Evolutionary conservation across 2,888 invertebrate species (phyloP), one percentile per base, ranked within the genome.

Genomic region (Drosophila diplacantha): DNA sequence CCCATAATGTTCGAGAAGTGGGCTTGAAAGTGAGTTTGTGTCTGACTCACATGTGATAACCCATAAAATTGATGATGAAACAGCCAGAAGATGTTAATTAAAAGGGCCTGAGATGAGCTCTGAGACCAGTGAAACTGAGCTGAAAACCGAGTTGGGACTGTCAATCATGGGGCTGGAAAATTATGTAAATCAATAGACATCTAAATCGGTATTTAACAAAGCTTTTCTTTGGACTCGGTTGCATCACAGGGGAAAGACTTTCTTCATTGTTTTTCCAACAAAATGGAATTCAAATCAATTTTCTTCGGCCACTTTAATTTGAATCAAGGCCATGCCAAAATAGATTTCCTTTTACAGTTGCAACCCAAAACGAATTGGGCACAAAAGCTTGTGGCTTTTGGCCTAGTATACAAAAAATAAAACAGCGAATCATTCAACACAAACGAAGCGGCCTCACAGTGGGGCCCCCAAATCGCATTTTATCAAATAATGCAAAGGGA

Each of bases 311-410:
- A 26, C 34, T 55, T 44, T 60, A 58, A 57, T 50, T 51, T 54
- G 38, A 65, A 74, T 73, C 71, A 75, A 75, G 71, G 68, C 68
- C 71, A 74, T 31, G 49, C 50, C 41, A 72, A 63, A 60, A 64
- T 63, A 29, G 72, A 74, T 73, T 83, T 80, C 84, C 65, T 65
- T 83, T 75, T 69, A 78, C 75, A 75, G 75, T 83, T 78, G 41
- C 22, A 61, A 9, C 39, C 39, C 60, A 63, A 57, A 62, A 51
- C 58, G 34, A 56, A 64, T 61, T 47, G 61, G 60, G 67, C 34
- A 72, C 60, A 51, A 56, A 52, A 49, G 32, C 39, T 24, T 41
- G 60, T 63, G 46, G 35, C 46, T 24, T 50, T 62, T 63, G 63
- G 49, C 49, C 70, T 31, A 67, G 44, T 47, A 56, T 51, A 41